Percentiles rank a stretch among this genome's conserved stretches.
These are phyloP conservation scores for Felis chaus DNA, from an alignment of 2,113 vertebrate species.

Conservation along the genomic window DNA sequence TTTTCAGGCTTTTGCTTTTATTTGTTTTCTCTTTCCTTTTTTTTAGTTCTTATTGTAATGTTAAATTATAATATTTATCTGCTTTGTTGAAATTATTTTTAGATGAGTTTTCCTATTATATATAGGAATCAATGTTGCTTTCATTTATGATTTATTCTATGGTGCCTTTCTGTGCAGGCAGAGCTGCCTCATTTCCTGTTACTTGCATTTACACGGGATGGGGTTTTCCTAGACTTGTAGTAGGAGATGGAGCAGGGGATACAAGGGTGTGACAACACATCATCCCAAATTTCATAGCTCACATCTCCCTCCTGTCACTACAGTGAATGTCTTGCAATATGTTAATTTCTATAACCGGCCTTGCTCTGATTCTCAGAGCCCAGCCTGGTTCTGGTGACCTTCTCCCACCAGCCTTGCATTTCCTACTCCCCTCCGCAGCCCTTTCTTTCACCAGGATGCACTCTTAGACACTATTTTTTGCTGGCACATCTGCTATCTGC, in stretches of 20 bases:
- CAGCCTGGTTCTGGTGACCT: not conserved
- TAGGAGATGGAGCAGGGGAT: not conserved
- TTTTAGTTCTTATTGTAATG: not conserved
- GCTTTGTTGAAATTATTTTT: conserved; percentile 8
- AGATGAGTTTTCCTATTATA: not conserved
- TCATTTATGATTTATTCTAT: not conserved
- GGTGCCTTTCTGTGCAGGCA: not conserved
- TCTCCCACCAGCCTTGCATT: not conserved
- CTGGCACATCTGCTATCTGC: not conserved
- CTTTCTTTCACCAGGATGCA: not conserved
- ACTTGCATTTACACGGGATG: not conserved
- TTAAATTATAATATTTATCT: conserved; percentile 6
- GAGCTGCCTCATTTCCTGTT: not conserved
- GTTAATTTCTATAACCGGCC: not conserved
- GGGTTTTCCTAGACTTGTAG: not conserved
- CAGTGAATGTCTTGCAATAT: not conserved
- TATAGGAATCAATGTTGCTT: not conserved
- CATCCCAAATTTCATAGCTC: not conserved
- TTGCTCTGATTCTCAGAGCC: not conserved
- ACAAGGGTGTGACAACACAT: not conserved
- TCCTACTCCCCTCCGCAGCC: not conserved
- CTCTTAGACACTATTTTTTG: not conserved
- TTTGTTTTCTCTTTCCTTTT: not conserved
- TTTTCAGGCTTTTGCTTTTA: not conserved
- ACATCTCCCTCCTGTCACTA: not conserved